Evolutionary conservation across 2,113 vertebrate genomes (phyloP), one percentile per base, ranked within the genome.

Genomic region (Centropristis striata): DNA sequence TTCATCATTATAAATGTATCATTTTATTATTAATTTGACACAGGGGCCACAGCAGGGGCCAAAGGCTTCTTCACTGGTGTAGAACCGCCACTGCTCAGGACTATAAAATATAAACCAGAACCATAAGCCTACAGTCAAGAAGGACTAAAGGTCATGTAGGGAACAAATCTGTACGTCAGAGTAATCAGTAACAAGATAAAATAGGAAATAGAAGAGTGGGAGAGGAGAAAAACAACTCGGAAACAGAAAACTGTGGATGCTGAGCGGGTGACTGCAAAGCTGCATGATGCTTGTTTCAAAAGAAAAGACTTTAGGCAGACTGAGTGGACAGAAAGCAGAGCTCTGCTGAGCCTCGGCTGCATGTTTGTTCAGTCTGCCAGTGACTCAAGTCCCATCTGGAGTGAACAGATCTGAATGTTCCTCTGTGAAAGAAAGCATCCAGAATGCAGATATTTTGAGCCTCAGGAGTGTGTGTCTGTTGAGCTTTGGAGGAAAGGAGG

Each of bases 311-410:
- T 39, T 2, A 15, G 42, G 58, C 37, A 8, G 51, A 55, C 64
- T 68, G 59, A 49, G 39, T 4, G 47, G 68, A 73, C 42, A 51
- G 49, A 47, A 77, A 81, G 71, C 21, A 55, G 42, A 71, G 69
- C 63, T 60, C 25, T 46, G 44, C 69, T 23, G 46, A 50, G 73
- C 68, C 68, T 86, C 65, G 28, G 79, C 79, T 67, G 84, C 37
- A 25, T 71, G 70, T 80, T 75, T 80, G 77, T 23, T 77, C 77
- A 58, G 44, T 36, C 80, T 80, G 80, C 80, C 75, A 25, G 37
- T 32, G 71, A 84, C 69, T 84, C 72, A 57, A 73, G 69, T 49
- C 73, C 85, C 81, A 87, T 84, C 85, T 84, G 81, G 63, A 78
- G 51, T 6, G 0, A 73, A 25, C 80, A 65, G 67, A 83, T 77